Base-by-base conservation (phyloP, 2,888 invertebrate species). In the Watsonalla binaria region DNA sequence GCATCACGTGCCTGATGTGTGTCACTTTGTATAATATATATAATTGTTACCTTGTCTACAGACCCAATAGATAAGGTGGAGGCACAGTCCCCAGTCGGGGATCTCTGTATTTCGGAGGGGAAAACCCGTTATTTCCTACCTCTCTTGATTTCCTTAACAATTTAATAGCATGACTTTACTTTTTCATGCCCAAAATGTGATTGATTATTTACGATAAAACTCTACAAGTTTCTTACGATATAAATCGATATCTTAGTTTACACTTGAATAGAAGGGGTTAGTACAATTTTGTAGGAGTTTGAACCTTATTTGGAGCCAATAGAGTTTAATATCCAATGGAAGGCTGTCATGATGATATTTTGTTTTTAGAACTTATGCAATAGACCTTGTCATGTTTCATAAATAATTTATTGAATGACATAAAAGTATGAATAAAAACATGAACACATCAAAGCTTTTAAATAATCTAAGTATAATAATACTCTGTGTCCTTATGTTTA, bases 191-290 rank as follows among this genome's bases (percentile, higher is more conserved):
- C 37, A 53, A 60, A 46, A 51, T 51, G 55, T 60, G 66, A 70
- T 68, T 64, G 63, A 71, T 69, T 62, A 63, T 64, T 63, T 67
- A 61, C 62, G 63, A 61, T 56, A 59, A 63, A 61, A 54, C 48
- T 13, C 37, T 37, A 39, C 11, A 9, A 35, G 14, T 37, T 37
- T 37, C 14, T 14, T 37, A 15, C 15, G 33, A 37, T 39, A 37
- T 34, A 45, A 57, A 54, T 54, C 54, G 54, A 53, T 54, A 42
- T 50, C 55, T 49, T 57, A 54, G 51, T 53, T 57, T 57, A 54
- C 54, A 57, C 51, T 53, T 47, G 45, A 54, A 48, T 54, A 47
- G 57, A 57, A 54, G 54, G 54, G 57, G 54, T 52, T n/a, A n/a
- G 7, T 5, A n/a, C 9, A 15, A 1, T 37, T 14, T 7, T 5